These are phyloP conservation scores for Pseudachorutes palmiensis DNA, from an alignment of 1,140 invertebrate genomes.

Conservation along the genomic window DNA sequence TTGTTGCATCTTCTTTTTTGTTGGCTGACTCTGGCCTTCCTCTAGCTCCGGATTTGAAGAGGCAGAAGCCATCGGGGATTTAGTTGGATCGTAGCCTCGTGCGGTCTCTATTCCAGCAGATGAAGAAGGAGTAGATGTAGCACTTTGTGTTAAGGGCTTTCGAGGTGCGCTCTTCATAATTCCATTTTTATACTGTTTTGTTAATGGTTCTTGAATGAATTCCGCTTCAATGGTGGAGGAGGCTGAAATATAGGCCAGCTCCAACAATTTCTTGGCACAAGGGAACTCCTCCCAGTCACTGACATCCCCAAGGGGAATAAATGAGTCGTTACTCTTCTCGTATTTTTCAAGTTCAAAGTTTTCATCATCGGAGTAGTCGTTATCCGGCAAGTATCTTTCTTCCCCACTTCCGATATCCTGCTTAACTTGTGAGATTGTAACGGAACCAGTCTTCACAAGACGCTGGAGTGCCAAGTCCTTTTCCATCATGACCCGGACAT, in stretches of 20 bases:
- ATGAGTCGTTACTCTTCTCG: neutral
- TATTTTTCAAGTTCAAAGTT: neutral
- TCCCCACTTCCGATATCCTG: neutral
- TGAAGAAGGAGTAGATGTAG: too few relatives aligned
- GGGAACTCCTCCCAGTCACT: neutral
- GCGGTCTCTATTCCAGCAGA: too few relatives aligned
- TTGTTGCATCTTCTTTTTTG: too few relatives aligned
- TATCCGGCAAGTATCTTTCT: neutral
- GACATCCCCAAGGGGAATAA: neutral
- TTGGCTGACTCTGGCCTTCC: too few relatives aligned
- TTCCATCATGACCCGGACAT: conserved; percentile 19
- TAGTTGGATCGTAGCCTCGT: too few relatives aligned
- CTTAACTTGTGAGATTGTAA: conserved; percentile 23
- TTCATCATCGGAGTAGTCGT: neutral
- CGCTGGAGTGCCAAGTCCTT: conserved; percentile 8
- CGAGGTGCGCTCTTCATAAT: too few relatives aligned
- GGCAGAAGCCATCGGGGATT: too few relatives aligned
- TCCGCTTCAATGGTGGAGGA: neutral
- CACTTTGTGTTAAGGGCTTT: too few relatives aligned
- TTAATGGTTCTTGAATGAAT: too few relatives aligned
- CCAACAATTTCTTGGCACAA: neutral
- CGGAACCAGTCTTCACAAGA: conserved; percentile 18
- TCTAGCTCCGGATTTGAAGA: too few relatives aligned
- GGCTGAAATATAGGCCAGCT: neutral
- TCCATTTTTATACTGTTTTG: too few relatives aligned